phyloP scores from a whole-genome alignment of 2,797 vertebrate species.

The Strix occidentalis region DNA sequence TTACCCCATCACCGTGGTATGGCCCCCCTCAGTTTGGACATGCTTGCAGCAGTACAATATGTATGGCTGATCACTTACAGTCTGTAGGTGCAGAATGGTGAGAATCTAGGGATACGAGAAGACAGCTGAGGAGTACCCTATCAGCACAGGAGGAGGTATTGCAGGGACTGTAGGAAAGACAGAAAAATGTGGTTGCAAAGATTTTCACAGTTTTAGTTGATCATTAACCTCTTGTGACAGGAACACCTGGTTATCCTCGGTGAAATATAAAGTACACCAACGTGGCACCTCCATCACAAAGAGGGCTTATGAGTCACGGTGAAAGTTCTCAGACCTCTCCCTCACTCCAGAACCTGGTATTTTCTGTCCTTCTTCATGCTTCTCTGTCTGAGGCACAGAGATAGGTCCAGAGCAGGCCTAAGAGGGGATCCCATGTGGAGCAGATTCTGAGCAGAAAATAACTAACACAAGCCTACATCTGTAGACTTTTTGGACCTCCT shows the following conservation, averaged over 20 bases:
- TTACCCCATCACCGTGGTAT: background rate
- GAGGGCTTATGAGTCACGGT: background rate
- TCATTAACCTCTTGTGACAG: background rate
- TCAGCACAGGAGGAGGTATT: background rate
- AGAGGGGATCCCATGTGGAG: background rate
- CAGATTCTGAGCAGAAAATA: background rate
- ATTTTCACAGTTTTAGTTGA: background rate
- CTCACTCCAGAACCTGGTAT: background rate
- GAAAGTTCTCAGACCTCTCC: background rate
- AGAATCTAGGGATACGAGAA: background rate
- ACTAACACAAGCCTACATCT: background rate
- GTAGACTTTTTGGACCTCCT: background rate
- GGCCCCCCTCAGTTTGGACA: rapidly evolving
- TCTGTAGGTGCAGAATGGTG: background rate
- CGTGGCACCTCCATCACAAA: background rate
- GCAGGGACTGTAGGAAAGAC: background rate
- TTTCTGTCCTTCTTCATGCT: background rate
- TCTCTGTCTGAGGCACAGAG: background rate
- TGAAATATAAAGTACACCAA: background rate
- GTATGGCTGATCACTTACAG: background rate
- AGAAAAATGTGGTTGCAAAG: background rate
- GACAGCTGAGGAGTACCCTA: background rate
- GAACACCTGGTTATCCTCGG: background rate
- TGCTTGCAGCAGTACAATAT: background rate
- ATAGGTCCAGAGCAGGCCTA: background rate